A percentile compares a stretch with the other conserved stretches of the same genome.
phyloP scores from a whole-genome alignment of 2,113 vertebrate species.

The Serilophus lunatus region DNA sequence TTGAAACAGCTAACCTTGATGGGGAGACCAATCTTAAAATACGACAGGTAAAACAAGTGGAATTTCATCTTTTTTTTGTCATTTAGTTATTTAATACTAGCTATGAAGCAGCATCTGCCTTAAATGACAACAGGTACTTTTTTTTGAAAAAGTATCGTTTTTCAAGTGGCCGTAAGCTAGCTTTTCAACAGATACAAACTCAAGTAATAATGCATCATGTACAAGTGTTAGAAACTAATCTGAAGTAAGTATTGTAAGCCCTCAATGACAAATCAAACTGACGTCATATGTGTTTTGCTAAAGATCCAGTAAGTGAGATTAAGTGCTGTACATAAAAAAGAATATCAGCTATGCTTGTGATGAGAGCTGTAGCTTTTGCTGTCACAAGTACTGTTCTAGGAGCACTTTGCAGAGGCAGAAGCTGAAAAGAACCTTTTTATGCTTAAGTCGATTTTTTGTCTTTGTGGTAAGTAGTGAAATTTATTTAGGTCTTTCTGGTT shows the following conservation, averaged over 20 bases:
- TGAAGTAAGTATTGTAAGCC: background rate
- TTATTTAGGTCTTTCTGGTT: background rate
- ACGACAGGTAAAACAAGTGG: slow-evolving; percentile 82
- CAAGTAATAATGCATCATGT: background rate
- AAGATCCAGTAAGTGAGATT: background rate
- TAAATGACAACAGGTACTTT: background rate
- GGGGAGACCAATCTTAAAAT: slow-evolving; percentile 99
- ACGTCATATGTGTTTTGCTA: background rate
- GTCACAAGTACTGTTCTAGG: background rate
- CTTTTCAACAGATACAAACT: background rate
- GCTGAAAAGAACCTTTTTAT: background rate
- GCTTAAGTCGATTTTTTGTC: background rate
- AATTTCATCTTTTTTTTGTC: background rate
- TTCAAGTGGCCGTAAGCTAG: background rate
- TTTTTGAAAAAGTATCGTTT: background rate
- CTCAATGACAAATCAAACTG: background rate
- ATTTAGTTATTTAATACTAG: background rate
- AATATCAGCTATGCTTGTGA: background rate
- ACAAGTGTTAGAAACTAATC: background rate
- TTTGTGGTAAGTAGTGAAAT: background rate
- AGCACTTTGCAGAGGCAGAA: background rate
- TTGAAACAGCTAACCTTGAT: slow-evolving; percentile 97
- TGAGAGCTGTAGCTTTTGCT: background rate
- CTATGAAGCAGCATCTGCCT: background rate
- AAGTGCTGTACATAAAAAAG: background rate